A percentile compares a stretch with the other conserved stretches of the same genome.
phyloP scores from a whole-genome alignment of 2,888 invertebrate genomes.

The Gymnocheta viridis region DNA sequence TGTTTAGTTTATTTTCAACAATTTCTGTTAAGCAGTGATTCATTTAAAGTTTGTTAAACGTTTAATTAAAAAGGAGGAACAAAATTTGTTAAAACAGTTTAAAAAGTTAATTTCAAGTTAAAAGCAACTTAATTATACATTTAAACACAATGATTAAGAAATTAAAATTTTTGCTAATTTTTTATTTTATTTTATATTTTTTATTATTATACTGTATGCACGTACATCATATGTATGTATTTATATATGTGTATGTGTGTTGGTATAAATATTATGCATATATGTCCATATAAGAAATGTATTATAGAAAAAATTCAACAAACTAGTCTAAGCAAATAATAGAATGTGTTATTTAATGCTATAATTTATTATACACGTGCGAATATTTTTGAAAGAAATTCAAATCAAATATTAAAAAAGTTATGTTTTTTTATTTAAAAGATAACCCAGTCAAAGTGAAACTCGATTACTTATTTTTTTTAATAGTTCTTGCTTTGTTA shows the following conservation, averaged over 20 bases:
- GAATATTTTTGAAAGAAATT: background rate
- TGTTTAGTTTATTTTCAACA: background rate
- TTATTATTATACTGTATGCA: background rate
- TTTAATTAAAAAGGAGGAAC: slow-evolving; percentile 42
- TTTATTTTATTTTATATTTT: background rate
- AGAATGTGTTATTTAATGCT: background rate
- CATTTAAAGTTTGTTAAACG: slow-evolving; percentile 40
- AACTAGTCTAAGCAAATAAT: background rate
- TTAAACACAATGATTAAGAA: slow-evolving; percentile 23
- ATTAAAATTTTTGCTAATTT: background rate
- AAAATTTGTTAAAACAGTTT: slow-evolving; percentile 11
- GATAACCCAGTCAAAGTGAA: too few species aligned
- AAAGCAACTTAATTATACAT: slow-evolving; percentile 43
- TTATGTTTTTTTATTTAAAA: background rate
- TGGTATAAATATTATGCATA: too few species aligned
- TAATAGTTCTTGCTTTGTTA: background rate
- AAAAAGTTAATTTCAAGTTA: slow-evolving; percentile 23
- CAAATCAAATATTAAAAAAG: background rate
- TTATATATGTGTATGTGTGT: too few species aligned
- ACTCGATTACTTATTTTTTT: too few species aligned
- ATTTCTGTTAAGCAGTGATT: slow-evolving; percentile 19
- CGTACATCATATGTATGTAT: too few species aligned
- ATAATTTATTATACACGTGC: slow-evolving; percentile 45
- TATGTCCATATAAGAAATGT: too few species aligned
- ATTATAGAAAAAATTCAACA: background rate